Evolutionary conservation across 2,888 invertebrate species (phyloP).

Genomic region (Drosophila nr. medialis): DNA sequence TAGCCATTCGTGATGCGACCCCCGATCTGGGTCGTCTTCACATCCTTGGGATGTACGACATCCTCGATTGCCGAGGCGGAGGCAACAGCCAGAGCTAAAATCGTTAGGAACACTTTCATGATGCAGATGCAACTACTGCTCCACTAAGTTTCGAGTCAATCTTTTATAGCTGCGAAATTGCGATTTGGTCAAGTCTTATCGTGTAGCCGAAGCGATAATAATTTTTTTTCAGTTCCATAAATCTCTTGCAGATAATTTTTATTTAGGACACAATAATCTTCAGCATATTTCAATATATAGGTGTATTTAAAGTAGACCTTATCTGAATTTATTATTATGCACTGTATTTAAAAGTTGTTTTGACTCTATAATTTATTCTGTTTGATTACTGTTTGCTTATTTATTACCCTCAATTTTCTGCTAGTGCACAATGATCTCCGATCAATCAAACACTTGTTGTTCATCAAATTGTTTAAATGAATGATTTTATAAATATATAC

Average conservation of each 20-base stretch:
- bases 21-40: slow-evolving; percentile 37
- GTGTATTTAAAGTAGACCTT: slow-evolving; percentile 8
- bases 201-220: slow-evolving; percentile 5
- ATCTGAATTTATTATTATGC: slow-evolving; percentile 4
- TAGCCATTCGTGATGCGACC: slow-evolving; percentile 71
- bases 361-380: too few relatives aligned
- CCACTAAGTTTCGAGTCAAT: not conserved
- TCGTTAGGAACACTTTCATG: slow-evolving; percentile 59
- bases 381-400: not conserved
- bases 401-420: not conserved
- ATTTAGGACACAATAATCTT: not conserved
- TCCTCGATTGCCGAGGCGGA: slow-evolving; percentile 30
- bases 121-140: slow-evolving; percentile 35
- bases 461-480: not conserved
- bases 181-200: slow-evolving; percentile 19
- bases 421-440: not conserved
- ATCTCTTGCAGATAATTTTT: slow-evolving; percentile 24
- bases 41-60: slow-evolving; percentile 46
- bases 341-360: not conserved
- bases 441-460: not conserved
- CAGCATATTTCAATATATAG: not conserved
- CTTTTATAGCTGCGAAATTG: slow-evolving; percentile 28
- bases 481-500: not conserved
- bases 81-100: slow-evolving; percentile 55
- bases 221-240: slow-evolving; percentile 24